phyloP scores from a whole-genome alignment of 2,113 vertebrate species.

The Zeus faber region DNA sequence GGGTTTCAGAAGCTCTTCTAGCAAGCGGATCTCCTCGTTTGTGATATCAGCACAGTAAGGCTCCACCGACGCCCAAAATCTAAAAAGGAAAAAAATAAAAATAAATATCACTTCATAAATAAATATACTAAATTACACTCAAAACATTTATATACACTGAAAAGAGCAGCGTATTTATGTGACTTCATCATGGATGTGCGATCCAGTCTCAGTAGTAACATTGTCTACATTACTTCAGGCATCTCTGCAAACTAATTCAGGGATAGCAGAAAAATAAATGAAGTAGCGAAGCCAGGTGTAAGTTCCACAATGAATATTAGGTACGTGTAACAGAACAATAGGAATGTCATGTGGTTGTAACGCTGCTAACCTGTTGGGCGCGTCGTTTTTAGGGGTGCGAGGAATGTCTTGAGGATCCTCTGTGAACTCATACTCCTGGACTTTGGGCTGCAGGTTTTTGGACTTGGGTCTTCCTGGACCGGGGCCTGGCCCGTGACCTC shows the following conservation, averaged over 20 bases:
- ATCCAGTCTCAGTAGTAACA: too few relatives aligned
- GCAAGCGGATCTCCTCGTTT: constrained; percentile 88
- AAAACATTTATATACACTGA: too few relatives aligned
- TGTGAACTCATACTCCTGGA: constrained; percentile 94
- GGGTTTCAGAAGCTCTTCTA: constrained; percentile 93
- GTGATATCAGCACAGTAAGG: constrained; percentile 97
- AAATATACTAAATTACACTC: too few relatives aligned
- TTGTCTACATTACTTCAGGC: too few relatives aligned
- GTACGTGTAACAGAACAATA: too few relatives aligned
- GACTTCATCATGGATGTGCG: too few relatives aligned
- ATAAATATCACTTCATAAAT: background rate
- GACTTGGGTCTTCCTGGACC: constrained; percentile 94
- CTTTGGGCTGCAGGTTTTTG: constrained; percentile 93
- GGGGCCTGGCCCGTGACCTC: constrained; percentile 84
- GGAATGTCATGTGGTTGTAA: background rate
- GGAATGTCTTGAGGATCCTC: constrained; percentile 95
- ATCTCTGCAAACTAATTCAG: too few relatives aligned
- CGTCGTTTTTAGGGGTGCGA: constrained; percentile 95
- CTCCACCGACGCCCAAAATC: constrained; percentile 97
- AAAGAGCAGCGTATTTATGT: too few relatives aligned
- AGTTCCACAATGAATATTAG: too few relatives aligned
- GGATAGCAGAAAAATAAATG: too few relatives aligned
- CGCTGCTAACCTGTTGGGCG: constrained; percentile 88
- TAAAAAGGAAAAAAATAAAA: constrained; percentile 42
- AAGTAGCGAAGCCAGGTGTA: too few relatives aligned